A percentile compares a stretch with the other conserved stretches of the same genome.
phyloP scores from a whole-genome alignment of 2,113 vertebrate genomes.

The Orycteropus afer region DNA sequence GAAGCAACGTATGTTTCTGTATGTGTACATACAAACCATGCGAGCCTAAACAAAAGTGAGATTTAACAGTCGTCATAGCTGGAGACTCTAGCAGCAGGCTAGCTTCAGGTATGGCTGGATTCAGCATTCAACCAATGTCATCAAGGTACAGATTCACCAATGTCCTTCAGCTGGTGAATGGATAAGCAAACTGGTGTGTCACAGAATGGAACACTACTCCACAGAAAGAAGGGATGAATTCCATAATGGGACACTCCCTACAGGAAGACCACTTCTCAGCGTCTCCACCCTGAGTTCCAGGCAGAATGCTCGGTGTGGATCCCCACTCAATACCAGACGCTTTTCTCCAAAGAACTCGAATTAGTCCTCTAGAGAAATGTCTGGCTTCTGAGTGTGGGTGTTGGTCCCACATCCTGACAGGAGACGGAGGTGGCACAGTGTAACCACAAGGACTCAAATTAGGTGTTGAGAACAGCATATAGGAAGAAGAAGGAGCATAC shows the following conservation, averaged over 20 bases:
- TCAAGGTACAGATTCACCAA: accelerated
- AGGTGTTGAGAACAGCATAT: accelerated
- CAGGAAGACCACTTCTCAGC: neutral
- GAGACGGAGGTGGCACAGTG: neutral
- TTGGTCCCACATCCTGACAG: neutral
- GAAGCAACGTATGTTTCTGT: neutral
- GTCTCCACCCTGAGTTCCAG: neutral
- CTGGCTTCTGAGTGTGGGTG: no score
- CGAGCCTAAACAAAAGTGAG: neutral
- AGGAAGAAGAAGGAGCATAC: neutral
- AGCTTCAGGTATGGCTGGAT: neutral
- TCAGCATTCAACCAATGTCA: accelerated
- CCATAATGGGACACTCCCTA: neutral
- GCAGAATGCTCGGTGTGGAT: no score
- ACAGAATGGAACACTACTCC: accelerated
- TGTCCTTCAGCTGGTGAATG: accelerated
- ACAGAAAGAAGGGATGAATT: no score
- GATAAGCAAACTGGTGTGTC: accelerated
- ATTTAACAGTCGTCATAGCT: accelerated
- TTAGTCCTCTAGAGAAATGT: neutral
- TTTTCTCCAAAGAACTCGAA: neutral
- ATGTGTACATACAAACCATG: neutral
- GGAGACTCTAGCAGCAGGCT: accelerated
- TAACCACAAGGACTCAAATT: accelerated
- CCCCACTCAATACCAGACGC: neutral